Evolutionary conservation across 2,797 vertebrate genomes (phyloP).

Genomic region (Eleutherodactylus coqui): DNA sequence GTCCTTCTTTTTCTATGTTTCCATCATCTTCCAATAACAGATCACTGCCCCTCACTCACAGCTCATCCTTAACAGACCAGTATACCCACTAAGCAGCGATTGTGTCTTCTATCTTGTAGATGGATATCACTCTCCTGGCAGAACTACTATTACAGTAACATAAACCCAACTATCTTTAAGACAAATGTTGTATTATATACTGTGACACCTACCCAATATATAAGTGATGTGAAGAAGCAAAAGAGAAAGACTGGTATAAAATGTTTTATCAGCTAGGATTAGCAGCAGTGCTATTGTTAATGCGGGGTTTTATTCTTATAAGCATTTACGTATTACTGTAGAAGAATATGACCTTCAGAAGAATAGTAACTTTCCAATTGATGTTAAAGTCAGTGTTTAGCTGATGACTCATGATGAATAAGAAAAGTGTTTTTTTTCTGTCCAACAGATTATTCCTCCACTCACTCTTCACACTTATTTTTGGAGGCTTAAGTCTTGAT

Average conservation of each 20-base stretch:
- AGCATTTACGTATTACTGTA: background rate
- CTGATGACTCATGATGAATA: conserved; percentile 45
- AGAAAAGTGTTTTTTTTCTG: conserved; percentile 37
- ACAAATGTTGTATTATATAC: background rate
- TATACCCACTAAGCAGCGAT: background rate
- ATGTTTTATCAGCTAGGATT: background rate
- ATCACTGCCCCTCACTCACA: background rate
- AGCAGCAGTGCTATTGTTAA: background rate
- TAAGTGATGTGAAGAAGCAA: background rate
- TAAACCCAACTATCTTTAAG: background rate
- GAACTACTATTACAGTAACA: background rate
- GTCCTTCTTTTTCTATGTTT: background rate
- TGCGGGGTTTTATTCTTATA: background rate
- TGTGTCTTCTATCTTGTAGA: background rate
- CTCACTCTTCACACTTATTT: conserved; percentile 41
- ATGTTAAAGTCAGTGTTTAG: conserved; percentile 32
- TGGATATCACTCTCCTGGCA: background rate
- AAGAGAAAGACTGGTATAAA: background rate
- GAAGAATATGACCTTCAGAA: conserved; percentile 47
- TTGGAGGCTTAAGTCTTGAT: conserved; percentile 42
- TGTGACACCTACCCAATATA: background rate
- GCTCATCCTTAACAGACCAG: background rate
- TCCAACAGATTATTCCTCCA: conserved; percentile 39
- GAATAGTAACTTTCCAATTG: conserved; percentile 43
- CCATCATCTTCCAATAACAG: background rate